These are phyloP conservation scores for Gryllus longicercus DNA, from an alignment of 2,888 invertebrate genomes.

Conservation along the genomic window DNA sequence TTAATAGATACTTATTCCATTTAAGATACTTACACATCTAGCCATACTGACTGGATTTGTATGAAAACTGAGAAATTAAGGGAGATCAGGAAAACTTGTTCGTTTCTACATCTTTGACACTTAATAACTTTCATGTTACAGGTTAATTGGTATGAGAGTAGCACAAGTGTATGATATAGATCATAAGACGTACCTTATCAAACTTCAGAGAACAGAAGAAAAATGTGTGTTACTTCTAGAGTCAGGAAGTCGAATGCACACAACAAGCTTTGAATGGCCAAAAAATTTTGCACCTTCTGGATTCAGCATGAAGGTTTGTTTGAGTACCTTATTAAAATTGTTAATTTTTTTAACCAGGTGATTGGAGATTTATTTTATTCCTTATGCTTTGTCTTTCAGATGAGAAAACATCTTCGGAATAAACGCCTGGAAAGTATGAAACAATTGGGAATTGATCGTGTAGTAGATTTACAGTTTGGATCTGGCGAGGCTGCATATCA, in stretches of 20 bases:
- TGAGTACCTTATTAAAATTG: background rate
- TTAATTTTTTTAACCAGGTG: too few species aligned
- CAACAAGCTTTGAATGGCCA: conserved; percentile 96
- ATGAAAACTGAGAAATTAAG: too few species aligned
- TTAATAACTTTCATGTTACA: conserved; percentile 44
- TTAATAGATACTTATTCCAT: background rate
- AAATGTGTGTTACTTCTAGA: conserved; percentile 87
- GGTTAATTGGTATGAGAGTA: conserved; percentile 86
- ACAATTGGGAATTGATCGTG: conserved; percentile 90
- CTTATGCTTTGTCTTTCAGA: conserved; percentile 51
- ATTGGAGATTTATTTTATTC: background rate
- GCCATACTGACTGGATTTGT: conserved; percentile 30
- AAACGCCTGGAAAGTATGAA: conserved; percentile 81
- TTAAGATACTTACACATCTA: background rate
- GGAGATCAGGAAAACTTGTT: too few species aligned
- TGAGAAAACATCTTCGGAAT: conserved; percentile 94
- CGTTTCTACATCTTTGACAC: too few species aligned
- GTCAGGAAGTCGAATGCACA: conserved; percentile 90
- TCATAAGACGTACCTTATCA: conserved; percentile 90
- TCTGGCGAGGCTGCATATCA: conserved; percentile 90
- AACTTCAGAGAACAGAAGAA: conserved; percentile 77
- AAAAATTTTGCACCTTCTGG: conserved; percentile 93
- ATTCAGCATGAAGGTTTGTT: conserved; percentile 89
- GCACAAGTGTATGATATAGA: conserved; percentile 98
- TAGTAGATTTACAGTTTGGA: conserved; percentile 94